phyloP scores from a whole-genome alignment of 2,113 vertebrate species.

The Peucedramus taeniatus region DNA sequence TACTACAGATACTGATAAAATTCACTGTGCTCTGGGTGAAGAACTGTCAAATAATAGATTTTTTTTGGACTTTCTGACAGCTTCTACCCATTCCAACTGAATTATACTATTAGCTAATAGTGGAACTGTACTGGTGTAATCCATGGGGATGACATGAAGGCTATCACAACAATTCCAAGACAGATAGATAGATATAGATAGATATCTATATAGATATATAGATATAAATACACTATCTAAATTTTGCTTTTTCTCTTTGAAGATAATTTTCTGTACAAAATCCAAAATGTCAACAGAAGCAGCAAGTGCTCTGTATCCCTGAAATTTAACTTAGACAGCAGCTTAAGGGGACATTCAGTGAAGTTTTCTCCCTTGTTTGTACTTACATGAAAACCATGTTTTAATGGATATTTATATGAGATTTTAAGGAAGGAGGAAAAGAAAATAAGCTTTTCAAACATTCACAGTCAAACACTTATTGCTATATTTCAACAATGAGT shows the following conservation, averaged over 20 bases:
- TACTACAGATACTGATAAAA: background rate
- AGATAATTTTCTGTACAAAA: background rate
- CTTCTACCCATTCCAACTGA: background rate
- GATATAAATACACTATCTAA: background rate
- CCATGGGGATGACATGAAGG: background rate
- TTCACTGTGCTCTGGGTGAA: background rate
- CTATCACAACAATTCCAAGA: background rate
- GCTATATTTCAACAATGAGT: background rate
- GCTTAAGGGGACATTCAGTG: background rate
- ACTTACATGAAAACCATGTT: background rate
- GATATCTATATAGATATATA: background rate
- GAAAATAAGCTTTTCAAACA: background rate
- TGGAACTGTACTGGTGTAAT: background rate
- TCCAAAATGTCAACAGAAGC: background rate
- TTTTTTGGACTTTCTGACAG: background rate
- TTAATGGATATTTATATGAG: background rate
- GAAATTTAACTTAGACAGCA: background rate
- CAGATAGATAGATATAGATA: background rate
- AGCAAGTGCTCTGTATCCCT: background rate
- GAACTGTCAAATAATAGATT: background rate
- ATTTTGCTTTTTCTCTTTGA: background rate
- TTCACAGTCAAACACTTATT: background rate
- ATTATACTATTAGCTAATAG: background rate
- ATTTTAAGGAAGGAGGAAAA: background rate
- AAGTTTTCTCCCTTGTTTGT: background rate